A percentile compares a stretch with the other conserved stretches of the same genome.
Evolutionary conservation across 2,888 invertebrate species (phyloP).

Genomic region (Pocota personata): DNA sequence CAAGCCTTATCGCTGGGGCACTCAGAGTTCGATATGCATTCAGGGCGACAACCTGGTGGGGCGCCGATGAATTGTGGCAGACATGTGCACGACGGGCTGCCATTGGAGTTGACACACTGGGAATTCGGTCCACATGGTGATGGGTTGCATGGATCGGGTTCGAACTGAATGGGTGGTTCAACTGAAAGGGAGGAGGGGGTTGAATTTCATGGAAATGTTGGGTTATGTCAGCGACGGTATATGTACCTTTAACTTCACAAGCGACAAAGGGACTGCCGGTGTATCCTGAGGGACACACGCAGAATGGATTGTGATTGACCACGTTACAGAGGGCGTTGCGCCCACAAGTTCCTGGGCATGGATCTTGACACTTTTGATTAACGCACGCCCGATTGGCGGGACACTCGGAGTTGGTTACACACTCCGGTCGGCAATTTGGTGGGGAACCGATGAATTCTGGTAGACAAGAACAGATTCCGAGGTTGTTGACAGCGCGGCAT

Average conservation of each 20-base stretch:
- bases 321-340: constrained; percentile 87
- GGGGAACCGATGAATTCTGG: constrained; percentile 87
- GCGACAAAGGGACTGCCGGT: constrained; percentile 87
- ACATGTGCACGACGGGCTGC: constrained; percentile 89
- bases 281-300: constrained; percentile 87
- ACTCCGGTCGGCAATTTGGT: constrained; percentile 88
- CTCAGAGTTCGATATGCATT: constrained; percentile 89
- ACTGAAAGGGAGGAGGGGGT: constrained; percentile 58
- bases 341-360: constrained; percentile 90
- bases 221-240: not conserved
- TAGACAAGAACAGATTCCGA: constrained; percentile 87
- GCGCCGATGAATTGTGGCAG: constrained; percentile 87
- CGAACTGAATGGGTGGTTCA: constrained; percentile 73
- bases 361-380: constrained; percentile 88
- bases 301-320: constrained; percentile 89
- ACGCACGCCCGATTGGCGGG: constrained; percentile 87
- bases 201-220: not conserved
- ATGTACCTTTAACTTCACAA: constrained; percentile 81
- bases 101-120: constrained; percentile 87
- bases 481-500: constrained; percentile 86
- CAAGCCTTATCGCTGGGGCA: constrained; percentile 89
- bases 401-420: constrained; percentile 88
- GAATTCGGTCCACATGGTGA: constrained; percentile 90
- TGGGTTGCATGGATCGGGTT: constrained; percentile 83
- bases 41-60: constrained; percentile 89